Conservation (phyloP, 2,888 invertebrate genomes). For the Lepidocyrtoides sp. region DNA sequence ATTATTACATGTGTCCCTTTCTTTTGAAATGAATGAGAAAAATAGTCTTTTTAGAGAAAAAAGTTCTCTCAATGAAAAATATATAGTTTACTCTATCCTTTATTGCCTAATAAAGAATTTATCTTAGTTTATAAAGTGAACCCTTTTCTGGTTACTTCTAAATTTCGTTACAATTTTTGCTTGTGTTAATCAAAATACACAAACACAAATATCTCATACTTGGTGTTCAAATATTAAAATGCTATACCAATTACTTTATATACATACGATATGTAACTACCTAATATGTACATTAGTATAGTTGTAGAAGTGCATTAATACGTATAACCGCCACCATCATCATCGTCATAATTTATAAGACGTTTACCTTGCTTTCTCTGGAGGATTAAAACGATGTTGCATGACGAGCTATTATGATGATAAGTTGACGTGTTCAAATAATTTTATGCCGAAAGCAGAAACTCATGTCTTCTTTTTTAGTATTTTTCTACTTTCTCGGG, state of each 20-base stretch:
- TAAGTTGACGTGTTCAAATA: too few relatives aligned
- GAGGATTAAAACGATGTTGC: background rate
- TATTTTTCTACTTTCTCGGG: background rate
- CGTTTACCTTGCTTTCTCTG: background rate
- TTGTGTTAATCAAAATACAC: constrained; percentile 3
- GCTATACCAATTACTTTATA: background rate
- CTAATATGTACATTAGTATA: background rate
- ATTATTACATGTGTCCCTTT: too few relatives aligned
- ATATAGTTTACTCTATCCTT: too few relatives aligned
- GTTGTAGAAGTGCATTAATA: background rate
- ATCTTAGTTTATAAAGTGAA: too few relatives aligned
- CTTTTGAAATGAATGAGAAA: too few relatives aligned
- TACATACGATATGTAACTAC: too few relatives aligned
- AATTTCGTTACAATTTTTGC: background rate
- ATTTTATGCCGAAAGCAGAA: background rate
- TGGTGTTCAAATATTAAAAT: constrained; percentile 28
- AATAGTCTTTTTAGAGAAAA: too few relatives aligned
- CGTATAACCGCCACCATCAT: background rate
- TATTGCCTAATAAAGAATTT: too few relatives aligned
- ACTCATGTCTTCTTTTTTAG: background rate
- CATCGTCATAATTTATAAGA: background rate
- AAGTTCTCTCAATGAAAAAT: too few relatives aligned
- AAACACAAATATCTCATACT: background rate
- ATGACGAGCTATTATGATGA: background rate
- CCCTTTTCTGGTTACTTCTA: too few relatives aligned